Base-by-base conservation (phyloP, 2,888 invertebrate species). In the Pharmacophagus antenor region DNA sequence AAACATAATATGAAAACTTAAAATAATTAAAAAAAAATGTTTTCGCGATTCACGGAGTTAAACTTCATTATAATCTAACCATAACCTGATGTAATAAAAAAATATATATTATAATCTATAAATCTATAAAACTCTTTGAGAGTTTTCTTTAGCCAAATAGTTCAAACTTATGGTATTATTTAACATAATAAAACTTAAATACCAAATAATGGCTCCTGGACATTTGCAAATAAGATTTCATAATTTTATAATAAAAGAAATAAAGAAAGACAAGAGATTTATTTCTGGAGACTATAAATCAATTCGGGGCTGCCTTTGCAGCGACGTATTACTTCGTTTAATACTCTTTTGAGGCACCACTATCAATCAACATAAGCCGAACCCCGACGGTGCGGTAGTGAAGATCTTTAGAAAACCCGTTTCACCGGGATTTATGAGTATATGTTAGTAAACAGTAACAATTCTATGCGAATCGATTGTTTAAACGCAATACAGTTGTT, bases 361-460 rank as follows among this genome's bases (percentile, higher is more conserved):
- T 55, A 63, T 66, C 62, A 66, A 64, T 64, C 62, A 64, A 50
- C 27, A 61, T 61, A 61, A 61, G 59, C 54, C 50, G 37, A 46
- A 51, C 17, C 51, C 31, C 51, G 27, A 17, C 4, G 57, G 57
- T 21, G 50, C 0, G 42, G 31, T 23, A 50, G 31, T 37, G 27
- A 44, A 51, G 49, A 51, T 51, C 50, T 50, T 22, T 44, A 37
- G 18, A 21, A 42, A 44, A 10, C 3, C n/a, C 18, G 44, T 22
- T 22, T 46, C 46, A 22, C 46, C 44, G 6, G 44, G 17, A 57
- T 51, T 57, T 51, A 42, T 17, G 42, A 42, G 42, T 17, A 44
- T 46, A 41, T 56, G 25, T 49, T 37, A 22, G 51, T 31, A 22
- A 46, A 46, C 15, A 48, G 20, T 6, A 7, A 7, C 1, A 20